A percentile compares a stretch with the other conserved stretches of the same genome.
phyloP scores from a whole-genome alignment of 2,797 vertebrate genomes.

The Eptatretus atami region DNA sequence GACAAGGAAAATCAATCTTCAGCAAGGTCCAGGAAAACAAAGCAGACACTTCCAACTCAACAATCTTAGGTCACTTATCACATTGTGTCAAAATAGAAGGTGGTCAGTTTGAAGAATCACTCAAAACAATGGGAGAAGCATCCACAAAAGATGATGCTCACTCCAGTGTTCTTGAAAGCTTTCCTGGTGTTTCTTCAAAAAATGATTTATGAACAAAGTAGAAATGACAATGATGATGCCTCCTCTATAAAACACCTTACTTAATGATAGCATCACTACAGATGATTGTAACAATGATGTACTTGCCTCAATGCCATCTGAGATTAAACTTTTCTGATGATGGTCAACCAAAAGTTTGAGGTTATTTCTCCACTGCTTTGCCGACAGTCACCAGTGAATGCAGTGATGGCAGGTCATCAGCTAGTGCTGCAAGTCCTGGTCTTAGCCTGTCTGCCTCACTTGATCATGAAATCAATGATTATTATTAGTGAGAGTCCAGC shows the following conservation, averaged over 20 bases:
- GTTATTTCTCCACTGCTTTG: conserved; percentile 19
- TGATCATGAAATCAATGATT: conserved; percentile 84
- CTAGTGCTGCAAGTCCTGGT: conserved; percentile 77
- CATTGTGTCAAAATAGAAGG: no score
- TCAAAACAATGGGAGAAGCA: background rate
- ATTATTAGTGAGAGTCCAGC: conserved; percentile 92
- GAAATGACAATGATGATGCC: conserved; percentile 93
- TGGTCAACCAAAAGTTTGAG: conserved; percentile 50
- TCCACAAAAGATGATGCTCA: background rate
- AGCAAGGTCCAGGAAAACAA: conserved; percentile 63
- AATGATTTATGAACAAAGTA: conserved; percentile 62
- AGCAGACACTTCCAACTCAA: background rate
- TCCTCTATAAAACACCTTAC: conserved; percentile 94
- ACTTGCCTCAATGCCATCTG: conserved; percentile 29
- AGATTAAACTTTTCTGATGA: conserved; percentile 35
- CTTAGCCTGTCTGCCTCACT: conserved; percentile 84
- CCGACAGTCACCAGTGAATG: conserved; percentile 23
- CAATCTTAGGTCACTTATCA: no score
- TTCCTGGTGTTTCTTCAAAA: conserved; percentile 75
- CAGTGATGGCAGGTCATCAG: conserved; percentile 73
- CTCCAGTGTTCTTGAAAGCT: conserved; percentile 14
- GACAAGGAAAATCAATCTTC: conserved; percentile 29
- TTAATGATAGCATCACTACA: conserved; percentile 91
- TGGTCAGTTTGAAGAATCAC: background rate
- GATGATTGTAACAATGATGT: conserved; percentile 74